Evolutionary conservation across 2,797 vertebrate genomes (phyloP).

Genomic region (Sebastes minor): DNA sequence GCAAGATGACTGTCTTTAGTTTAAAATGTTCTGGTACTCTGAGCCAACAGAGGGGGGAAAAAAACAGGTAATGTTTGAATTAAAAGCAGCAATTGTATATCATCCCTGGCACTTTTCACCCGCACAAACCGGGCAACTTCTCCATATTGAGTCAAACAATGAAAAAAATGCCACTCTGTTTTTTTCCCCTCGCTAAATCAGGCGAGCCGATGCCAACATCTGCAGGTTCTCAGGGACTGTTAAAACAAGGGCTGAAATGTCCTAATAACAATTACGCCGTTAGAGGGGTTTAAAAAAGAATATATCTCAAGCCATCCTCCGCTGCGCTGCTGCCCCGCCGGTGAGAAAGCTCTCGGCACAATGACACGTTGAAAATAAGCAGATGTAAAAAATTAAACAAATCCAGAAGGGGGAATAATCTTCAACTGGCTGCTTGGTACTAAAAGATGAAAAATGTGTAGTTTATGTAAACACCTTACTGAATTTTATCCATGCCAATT

Average conservation of each 20-base stretch:
- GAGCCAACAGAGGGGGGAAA: slow-evolving; percentile 63
- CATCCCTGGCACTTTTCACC: slow-evolving; percentile 82
- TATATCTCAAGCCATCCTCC: slow-evolving; percentile 78
- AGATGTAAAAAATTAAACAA: slow-evolving; percentile 99
- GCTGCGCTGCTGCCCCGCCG: slow-evolving; percentile 77
- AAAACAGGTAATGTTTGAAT: slow-evolving; percentile 83
- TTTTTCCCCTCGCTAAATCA: slow-evolving; percentile 81
- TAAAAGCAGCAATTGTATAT: slow-evolving; percentile 86
- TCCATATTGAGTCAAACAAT: slow-evolving; percentile 99
- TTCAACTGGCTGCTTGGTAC: slow-evolving; percentile 91
- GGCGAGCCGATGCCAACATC: slow-evolving; percentile 90
- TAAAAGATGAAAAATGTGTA: slow-evolving; percentile 98
- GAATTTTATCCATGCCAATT: slow-evolving; percentile 97
- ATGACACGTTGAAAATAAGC: slow-evolving; percentile 99
- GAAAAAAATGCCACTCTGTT: slow-evolving; percentile 88
- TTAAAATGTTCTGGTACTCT: slow-evolving; percentile 77
- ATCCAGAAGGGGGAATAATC: slow-evolving; percentile 92
- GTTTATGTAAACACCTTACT: slow-evolving; percentile 96
- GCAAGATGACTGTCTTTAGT: slow-evolving; percentile 73
- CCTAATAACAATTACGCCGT: slow-evolving; percentile 86
- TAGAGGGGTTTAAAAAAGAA: slow-evolving; percentile 79
- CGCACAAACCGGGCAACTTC: slow-evolving; percentile 89
- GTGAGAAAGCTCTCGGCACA: slow-evolving; percentile 81
- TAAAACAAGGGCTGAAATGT: slow-evolving; percentile 89
- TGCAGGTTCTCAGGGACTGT: slow-evolving; percentile 96